A percentile compares a stretch with the other conserved stretches of the same genome.
phyloP scores from a whole-genome alignment of 1,140 invertebrate species.

The Helicoverpa armigera region DNA sequence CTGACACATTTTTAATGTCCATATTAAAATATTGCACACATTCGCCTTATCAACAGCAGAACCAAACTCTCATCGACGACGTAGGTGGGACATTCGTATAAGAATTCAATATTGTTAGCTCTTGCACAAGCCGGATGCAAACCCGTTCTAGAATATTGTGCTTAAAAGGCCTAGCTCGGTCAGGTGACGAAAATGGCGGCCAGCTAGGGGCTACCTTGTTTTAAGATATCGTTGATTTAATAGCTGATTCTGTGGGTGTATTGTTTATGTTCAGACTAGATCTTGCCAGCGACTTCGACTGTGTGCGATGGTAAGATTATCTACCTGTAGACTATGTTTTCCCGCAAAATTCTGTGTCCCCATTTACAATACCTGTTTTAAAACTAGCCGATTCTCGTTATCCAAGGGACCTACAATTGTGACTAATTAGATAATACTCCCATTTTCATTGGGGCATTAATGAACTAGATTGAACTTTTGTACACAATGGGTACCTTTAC shows the following conservation, averaged over 20 bases:
- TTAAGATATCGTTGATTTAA: slow-evolving; percentile 13
- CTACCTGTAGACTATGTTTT: too few species aligned
- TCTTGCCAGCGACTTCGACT: background rate
- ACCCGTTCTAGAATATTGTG: slow-evolving; percentile 39
- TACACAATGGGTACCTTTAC: too few species aligned
- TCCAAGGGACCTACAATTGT: too few species aligned
- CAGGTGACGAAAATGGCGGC: slow-evolving; percentile 42
- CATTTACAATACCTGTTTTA: too few species aligned
- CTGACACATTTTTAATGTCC: background rate
- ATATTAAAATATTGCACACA: too few species aligned
- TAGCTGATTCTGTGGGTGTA: background rate
- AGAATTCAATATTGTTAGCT: slow-evolving; percentile 38
- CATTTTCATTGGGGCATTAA: too few species aligned
- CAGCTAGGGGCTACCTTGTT: slow-evolving; percentile 9
- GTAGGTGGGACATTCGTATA: slow-evolving; percentile 31
- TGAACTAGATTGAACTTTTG: too few species aligned
- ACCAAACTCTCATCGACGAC: background rate
- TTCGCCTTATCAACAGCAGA: too few species aligned
- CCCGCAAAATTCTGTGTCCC: too few species aligned
- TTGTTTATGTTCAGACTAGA: background rate
- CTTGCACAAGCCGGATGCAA: slow-evolving; percentile 44
- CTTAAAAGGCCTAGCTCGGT: slow-evolving; percentile 40
- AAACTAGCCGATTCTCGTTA: too few species aligned
- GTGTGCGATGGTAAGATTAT: too few species aligned
- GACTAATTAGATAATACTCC: too few species aligned